Evolutionary conservation across 2,113 vertebrate genomes (phyloP), one percentile per base, ranked within the genome.

Genomic region (Istiophorus platypterus): DNA sequence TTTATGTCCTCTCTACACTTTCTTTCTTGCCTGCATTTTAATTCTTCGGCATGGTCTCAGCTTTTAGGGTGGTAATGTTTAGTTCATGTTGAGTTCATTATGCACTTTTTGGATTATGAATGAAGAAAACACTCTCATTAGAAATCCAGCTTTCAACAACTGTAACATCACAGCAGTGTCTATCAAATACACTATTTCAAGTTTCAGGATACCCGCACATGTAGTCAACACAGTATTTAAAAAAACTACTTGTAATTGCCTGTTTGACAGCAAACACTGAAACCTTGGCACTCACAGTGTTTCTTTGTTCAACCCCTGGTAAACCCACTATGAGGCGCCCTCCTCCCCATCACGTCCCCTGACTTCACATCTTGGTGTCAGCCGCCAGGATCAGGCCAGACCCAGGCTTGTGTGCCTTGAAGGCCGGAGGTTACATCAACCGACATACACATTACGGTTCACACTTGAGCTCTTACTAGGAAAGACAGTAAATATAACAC

Each of bases 341-440:
- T 82, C 80, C 89, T 88, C 82, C 72, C 80, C 82, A 80, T 87
- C 88, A 72, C 92, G 47, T 90, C 85, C 85, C 71, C 81, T 83
- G 89, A 74, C 85, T 93, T 95, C 90, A 84, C 95, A 93, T 84
- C 41, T 82, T 47, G 0, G 77, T 92, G 95, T 94, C 88, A 95
- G 94, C 94, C 91, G 79, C 91, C 88, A 63, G 78, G 90, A 95
- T 93, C 95, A 94, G 94, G 94, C 87, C 27, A 91, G 85, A 72
- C 64, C 83, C 64, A 52, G 91, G 91, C 89, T 78, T 78, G 73
- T 17, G 52, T 66, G 81, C 80, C 89, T 81, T 77, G 54, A 82
- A 93, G 93, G 95, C 92, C 86, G 80, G 91, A 95, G 95, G 95
- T 96, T 96, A 96, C 89, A 95, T 89, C 94, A 95, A 95, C 92